Base-by-base conservation (phyloP, 2,888 invertebrate genomes). In the Germaria angustata region DNA sequence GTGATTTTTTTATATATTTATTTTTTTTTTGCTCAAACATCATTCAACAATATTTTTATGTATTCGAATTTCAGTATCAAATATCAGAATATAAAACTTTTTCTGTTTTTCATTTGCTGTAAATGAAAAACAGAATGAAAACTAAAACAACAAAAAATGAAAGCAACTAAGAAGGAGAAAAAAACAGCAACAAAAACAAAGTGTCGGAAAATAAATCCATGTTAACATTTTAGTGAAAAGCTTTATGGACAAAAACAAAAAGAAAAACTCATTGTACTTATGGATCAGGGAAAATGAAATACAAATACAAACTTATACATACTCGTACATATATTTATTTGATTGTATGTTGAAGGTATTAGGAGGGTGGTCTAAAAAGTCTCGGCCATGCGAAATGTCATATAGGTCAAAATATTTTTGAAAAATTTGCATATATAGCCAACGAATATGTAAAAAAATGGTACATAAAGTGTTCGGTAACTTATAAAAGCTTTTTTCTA, bases 31-130 rank as follows among this genome's bases (percentile, higher is more conserved):
- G 34, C 51, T 20, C 55, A 49, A 72, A 49, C 59, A 61, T 59
- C 49, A 59, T 75, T 75, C 80, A 75, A 32, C 49, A 34, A 51
- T 13, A 41, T 73, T 22, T 51, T 71, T 59, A 28, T 28, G 41
- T 55, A 39, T 39, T 75, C 53, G 55, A 9, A 72, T 85, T 80
- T 85, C 84, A 85, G 85, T 84, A 84, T 84, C 84, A 81, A 81
- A 84, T 84, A 80, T 82, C 85, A 85, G 71, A 80, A 80, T 49
- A 80, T 36, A 72, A 77, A 84, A 80, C 53, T 71, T 66, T 63
- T 51, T 72, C 49, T 39, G 51, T 66, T 72, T 72, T 76, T 44
- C 63, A 55, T 46, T 75, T 53, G 76, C 59, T 53, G 76, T 65
- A 68, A 61, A 73, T 68, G 73, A 36, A 80, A 68, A 75, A 61